Conservation (phyloP, 2,797 vertebrate species). For the Protosalanx chinensis region DNA sequence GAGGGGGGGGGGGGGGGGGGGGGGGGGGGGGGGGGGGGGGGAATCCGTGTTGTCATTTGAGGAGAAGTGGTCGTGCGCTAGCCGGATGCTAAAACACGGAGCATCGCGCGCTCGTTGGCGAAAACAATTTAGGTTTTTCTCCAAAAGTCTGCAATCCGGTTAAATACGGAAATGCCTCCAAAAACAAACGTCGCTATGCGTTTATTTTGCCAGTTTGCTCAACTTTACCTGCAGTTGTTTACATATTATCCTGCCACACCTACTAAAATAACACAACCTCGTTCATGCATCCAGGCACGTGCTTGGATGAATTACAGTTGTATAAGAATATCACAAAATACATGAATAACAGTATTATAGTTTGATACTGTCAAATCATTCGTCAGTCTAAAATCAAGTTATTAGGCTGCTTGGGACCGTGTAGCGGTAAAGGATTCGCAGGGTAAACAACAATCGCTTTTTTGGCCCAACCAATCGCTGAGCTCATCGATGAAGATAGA, state of each 20-base stretch:
- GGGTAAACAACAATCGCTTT: conserved; percentile 61
- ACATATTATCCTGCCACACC: conserved; percentile 37
- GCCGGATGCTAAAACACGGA: not conserved
- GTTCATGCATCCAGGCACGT: not conserved
- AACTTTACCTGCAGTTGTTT: not conserved
- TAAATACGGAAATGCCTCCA: too few relatives aligned
- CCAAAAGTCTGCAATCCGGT: too few relatives aligned
- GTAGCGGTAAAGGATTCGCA: conserved; percentile 6
- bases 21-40: not conserved
- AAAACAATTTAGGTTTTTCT: too few relatives aligned
- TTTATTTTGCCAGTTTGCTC: not conserved
- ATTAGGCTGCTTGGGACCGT: not conserved
- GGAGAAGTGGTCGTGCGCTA: not conserved
- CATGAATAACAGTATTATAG: too few relatives aligned
- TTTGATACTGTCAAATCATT: too few relatives aligned
- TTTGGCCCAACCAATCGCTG: conserved; percentile 55
- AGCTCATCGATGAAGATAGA: conserved; percentile 25
- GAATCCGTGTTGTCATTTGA: not conserved
- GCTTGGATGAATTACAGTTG: conserved; percentile 4
- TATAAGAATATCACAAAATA: not conserved
- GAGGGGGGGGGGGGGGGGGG: not conserved
- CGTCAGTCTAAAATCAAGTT: too few relatives aligned
- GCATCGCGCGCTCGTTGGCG: too few relatives aligned
- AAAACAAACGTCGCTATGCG: not conserved
- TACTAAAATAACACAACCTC: conserved; percentile 2